Evolutionary conservation across 2,888 invertebrate genomes (phyloP), one percentile per base, ranked within the genome.

Genomic region (Luperina nickerlii): DNA sequence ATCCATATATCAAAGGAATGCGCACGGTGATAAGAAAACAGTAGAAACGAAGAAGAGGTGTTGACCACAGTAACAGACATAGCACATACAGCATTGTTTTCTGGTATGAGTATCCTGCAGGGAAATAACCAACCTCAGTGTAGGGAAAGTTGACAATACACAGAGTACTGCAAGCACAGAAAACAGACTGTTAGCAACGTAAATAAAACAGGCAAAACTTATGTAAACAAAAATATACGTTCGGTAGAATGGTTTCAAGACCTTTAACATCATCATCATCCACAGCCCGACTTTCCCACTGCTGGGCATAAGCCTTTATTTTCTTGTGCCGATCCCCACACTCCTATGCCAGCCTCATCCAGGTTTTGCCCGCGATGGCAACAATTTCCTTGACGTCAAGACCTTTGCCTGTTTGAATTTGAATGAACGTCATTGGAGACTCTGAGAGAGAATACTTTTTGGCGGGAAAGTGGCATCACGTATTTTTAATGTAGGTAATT

Each of bases 1-100:
- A 87, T 85, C 81, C 11, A 42, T 9, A 81, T 45, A 13, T 48
- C 76, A 78, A 66, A 65, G 57, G 73, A 78, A 82, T 70, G 62
- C 60, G 67, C 51, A 38, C 42, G 7, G 18, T 9, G 8, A 54
- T 76, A 60, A 20, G 60, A 18, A 38, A 38, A 51, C 0, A 67
- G 38, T 24, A 42, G 13, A n/a, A n/a, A 57, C 4, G 4, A 57
- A n/a, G 3, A 42, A 13, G 7, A 15, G 9, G 18, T 13, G 5
- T n/a, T 60, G 18, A 18, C 1, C 8, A n/a, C 13, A n/a, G 57
- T n/a, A 60, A n/a, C 57, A 4, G n/a, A n/a, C n/a, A 60, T 24
- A 57, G 57, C 24, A 24, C 57, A 24, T 57, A 24, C 57, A 24
- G 51, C 20, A 7, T 51, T 20, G 51, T 18, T 20, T 6, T 51